These are phyloP conservation scores for Polydesmus complanatus DNA, from an alignment of 2,888 invertebrate species.

Conservation along the genomic window DNA sequence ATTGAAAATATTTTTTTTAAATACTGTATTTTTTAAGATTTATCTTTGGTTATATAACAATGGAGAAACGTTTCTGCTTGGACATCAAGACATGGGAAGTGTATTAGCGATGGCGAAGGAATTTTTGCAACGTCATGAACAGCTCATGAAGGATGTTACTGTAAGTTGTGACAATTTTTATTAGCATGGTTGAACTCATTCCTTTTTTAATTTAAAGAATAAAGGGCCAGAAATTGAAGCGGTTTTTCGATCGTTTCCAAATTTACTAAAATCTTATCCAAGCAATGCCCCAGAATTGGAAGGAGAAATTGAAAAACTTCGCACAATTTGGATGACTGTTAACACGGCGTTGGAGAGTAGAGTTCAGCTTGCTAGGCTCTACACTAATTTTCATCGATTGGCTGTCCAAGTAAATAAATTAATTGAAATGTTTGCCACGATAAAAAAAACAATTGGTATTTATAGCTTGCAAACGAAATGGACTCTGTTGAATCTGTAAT, in stretches of 20 bases:
- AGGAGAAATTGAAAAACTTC: slow-evolving; percentile 29
- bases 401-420: slow-evolving; percentile 41
- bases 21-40: slow-evolving; percentile 30
- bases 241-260: slow-evolving; percentile 46
- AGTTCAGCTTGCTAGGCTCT: slow-evolving; percentile 49
- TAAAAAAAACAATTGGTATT: background rate
- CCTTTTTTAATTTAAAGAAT: slow-evolving; percentile 33
- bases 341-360: slow-evolving; percentile 34
- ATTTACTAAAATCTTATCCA: slow-evolving; percentile 47
- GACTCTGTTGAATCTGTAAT: slow-evolving; percentile 49
- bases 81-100: slow-evolving; percentile 60
- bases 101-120: slow-evolving; percentile 50
- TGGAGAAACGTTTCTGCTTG: slow-evolving; percentile 55
- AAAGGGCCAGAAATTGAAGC: slow-evolving; percentile 53
- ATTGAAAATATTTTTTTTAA: background rate
- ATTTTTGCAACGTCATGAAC: slow-evolving; percentile 57
- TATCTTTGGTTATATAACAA: slow-evolving; percentile 59
- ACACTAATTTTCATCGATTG: slow-evolving; percentile 56
- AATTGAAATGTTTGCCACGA: background rate
- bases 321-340: slow-evolving; percentile 28
- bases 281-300: slow-evolving; percentile 36
- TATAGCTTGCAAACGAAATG: slow-evolving; percentile 44
- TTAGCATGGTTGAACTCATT: background rate
- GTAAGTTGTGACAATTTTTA: slow-evolving; percentile 32
- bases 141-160: slow-evolving; percentile 55